Evolutionary conservation across 2,888 invertebrate species (phyloP).

Genomic region (Podabrus alpinus): DNA sequence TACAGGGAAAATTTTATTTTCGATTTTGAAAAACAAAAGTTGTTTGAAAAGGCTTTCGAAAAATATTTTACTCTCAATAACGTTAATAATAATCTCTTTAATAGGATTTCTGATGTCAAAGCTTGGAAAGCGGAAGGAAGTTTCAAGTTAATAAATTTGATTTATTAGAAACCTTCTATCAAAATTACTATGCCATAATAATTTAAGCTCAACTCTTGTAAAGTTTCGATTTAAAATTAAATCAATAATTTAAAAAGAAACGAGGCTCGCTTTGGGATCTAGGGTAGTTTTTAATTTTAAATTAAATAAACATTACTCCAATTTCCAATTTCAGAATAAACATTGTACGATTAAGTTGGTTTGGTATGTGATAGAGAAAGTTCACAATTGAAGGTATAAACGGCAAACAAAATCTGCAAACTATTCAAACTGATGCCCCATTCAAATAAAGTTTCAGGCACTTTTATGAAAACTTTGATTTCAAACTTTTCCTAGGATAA

Average conservation of each 20-base stretch:
- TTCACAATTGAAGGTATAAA: conserved; percentile 8
- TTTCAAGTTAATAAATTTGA: conserved; percentile 31
- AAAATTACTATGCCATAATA: conserved; percentile 22
- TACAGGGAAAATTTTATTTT: neutral
- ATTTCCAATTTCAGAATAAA: neutral
- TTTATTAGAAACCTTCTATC: conserved; percentile 25
- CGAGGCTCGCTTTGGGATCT: neutral
- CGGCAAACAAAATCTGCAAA: conserved; percentile 12
- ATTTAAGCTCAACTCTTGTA: conserved; percentile 4
- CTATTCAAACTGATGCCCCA: conserved; percentile 9
- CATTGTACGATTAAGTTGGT: neutral
- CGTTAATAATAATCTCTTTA: conserved; percentile 24
- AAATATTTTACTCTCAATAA: conserved; percentile 6
- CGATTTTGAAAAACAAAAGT: neutral
- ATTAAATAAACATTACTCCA: neutral
- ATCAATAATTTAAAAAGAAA: neutral
- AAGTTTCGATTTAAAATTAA: neutral
- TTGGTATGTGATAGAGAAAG: conserved; percentile 6
- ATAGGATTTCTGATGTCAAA: conserved; percentile 19
- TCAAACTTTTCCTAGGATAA: neutral
- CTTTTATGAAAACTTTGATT: conserved; percentile 6
- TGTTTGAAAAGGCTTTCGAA: neutral
- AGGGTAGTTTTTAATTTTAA: neutral
- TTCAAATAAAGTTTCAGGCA: conserved; percentile 6
- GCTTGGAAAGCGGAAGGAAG: conserved; percentile 19